Evolutionary conservation across 2,797 vertebrate genomes (phyloP).

Genomic region (Sarcoramphus papa): DNA sequence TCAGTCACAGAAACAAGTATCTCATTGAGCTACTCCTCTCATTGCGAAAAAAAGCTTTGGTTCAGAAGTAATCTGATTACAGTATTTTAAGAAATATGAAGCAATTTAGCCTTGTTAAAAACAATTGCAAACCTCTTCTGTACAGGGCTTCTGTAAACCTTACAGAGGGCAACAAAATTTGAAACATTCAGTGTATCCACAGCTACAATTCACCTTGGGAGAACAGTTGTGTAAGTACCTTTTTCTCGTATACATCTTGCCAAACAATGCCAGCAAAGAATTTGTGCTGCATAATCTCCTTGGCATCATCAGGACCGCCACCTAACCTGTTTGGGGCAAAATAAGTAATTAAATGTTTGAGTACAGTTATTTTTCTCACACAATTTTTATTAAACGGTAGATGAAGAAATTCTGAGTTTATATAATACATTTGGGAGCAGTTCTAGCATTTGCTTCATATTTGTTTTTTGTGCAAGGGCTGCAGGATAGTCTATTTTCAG

Average conservation of each 20-base stretch:
- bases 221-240: slow-evolving; percentile 76
- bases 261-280: slow-evolving; percentile 93
- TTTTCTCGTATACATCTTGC: slow-evolving; percentile 97
- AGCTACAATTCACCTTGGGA: not conserved
- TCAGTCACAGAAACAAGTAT: not conserved
- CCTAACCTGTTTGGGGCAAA: slow-evolving; percentile 83
- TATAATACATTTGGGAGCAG: not conserved
- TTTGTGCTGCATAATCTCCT: slow-evolving; percentile 98
- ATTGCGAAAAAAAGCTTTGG: not conserved
- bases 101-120: not conserved
- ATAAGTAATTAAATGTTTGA: not conserved
- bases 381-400: not conserved
- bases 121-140: not conserved
- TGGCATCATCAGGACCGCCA: slow-evolving; percentile 91
- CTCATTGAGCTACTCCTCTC: not conserved
- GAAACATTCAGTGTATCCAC: not conserved
- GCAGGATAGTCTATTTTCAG: not conserved
- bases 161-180: not conserved
- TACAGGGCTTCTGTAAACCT: not conserved
- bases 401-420: not conserved
- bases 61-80: not conserved
- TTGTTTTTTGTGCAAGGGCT: not conserved
- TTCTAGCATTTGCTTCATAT: not conserved
- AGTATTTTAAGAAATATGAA: not conserved
- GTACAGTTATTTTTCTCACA: not conserved